phyloP scores from a whole-genome alignment of 2,113 vertebrate species.

The Varanus salvator region DNA sequence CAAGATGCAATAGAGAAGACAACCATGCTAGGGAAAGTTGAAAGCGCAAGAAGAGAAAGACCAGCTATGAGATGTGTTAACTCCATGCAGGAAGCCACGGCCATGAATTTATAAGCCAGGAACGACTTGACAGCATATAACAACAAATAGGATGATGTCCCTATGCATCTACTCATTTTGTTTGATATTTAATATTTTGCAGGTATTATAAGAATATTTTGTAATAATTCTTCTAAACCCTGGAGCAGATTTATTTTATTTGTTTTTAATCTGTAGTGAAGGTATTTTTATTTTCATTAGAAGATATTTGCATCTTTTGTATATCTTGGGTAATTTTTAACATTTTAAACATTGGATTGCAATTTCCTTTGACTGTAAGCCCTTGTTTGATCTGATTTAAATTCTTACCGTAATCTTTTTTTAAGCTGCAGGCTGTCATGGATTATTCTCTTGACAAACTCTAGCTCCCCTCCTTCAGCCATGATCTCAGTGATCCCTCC shows the following conservation, averaged over 20 bases:
- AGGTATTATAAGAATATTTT: background rate
- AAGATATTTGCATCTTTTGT: background rate
- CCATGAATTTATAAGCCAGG: too few relatives aligned
- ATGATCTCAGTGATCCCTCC: conserved; percentile 99
- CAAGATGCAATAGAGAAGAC: too few relatives aligned
- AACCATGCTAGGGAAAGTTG: too few relatives aligned
- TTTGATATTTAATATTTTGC: background rate
- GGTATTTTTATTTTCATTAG: background rate
- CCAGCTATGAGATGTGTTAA: too few relatives aligned
- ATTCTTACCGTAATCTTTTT: conserved; percentile 88
- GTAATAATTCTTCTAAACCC: background rate
- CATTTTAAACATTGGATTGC: background rate
- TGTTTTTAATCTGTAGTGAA: background rate
- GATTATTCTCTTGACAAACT: conserved; percentile 99
- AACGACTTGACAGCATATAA: background rate
- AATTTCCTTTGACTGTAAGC: background rate
- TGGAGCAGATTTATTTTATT: background rate
- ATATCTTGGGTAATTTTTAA: background rate
- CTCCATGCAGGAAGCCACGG: too few relatives aligned
- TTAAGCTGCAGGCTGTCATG: conserved; percentile 98
- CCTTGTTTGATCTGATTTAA: background rate
- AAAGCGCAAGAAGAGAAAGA: too few relatives aligned
- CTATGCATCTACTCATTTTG: background rate
- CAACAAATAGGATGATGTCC: background rate
- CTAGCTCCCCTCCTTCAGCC: conserved; percentile 97